phyloP scores from a whole-genome alignment of 2,888 invertebrate species.

The Schrankia costaestrigalis region DNA sequence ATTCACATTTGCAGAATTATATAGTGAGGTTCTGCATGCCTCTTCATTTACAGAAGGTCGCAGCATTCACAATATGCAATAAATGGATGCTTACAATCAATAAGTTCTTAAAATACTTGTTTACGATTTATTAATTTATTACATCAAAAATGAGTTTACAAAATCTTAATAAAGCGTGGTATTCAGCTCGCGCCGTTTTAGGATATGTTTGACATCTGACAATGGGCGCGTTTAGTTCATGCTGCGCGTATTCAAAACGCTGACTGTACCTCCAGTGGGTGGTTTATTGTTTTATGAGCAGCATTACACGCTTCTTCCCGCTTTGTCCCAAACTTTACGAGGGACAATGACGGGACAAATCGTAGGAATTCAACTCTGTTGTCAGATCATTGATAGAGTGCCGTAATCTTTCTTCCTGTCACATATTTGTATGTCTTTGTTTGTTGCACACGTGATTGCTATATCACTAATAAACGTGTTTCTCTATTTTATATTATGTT shows the following conservation, averaged over 20 bases:
- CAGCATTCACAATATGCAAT: too few species aligned
- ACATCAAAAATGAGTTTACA: too few species aligned
- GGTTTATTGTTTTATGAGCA: conserved; percentile 72
- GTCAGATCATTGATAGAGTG: conserved; percentile 62
- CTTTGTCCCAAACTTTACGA: conserved; percentile 46
- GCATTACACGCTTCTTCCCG: conserved; percentile 56
- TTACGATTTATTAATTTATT: too few species aligned
- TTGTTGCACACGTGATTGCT: conserved; percentile 34
- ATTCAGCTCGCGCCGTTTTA: conserved; percentile 34
- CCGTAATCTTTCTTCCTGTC: conserved; percentile 66
- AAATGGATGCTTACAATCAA: too few species aligned
- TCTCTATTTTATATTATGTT: conserved; percentile 20
- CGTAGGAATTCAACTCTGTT: conserved; percentile 56
- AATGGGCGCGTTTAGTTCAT: conserved; percentile 30
- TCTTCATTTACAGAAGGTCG: too few species aligned
- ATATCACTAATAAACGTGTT: conserved; percentile 33
- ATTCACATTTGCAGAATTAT: too few species aligned
- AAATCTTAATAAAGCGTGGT: conserved; percentile 37
- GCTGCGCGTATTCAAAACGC: conserved; percentile 25
- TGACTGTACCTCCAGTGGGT: conserved; percentile 46
- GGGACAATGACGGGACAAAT: conserved; percentile 60
- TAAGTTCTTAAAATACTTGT: too few species aligned
- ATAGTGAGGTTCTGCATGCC: too few species aligned
- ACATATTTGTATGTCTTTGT: conserved; percentile 45
- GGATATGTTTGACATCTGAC: conserved; percentile 31